Percentiles rank a stretch among this genome's conserved stretches.
These are phyloP conservation scores for Orthonevra nobilis DNA, from an alignment of 2,888 invertebrate species.

Conservation along the genomic window DNA sequence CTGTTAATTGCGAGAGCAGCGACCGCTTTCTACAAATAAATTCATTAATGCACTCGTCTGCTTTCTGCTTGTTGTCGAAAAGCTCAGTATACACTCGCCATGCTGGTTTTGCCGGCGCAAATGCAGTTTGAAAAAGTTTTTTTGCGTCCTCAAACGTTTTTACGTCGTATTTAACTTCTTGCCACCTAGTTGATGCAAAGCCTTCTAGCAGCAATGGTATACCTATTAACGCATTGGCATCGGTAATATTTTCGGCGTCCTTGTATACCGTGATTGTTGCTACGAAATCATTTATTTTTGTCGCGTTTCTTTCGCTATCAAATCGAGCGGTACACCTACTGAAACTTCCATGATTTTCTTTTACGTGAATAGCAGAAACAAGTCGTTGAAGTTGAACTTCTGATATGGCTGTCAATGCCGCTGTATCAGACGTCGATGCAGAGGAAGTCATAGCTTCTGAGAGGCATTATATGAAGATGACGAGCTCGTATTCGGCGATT, in stretches of 20 bases:
- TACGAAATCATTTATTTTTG: background rate
- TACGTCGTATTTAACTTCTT: constrained; percentile 2
- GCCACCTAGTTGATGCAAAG: constrained; percentile 3
- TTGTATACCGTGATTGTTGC: background rate
- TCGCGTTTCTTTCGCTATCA: background rate
- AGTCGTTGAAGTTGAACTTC: background rate
- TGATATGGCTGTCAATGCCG: background rate
- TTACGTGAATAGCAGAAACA: background rate
- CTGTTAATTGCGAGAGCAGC: background rate
- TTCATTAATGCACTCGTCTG: background rate
- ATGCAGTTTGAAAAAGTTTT: background rate
- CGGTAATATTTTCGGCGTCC: background rate
- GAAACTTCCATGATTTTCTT: background rate
- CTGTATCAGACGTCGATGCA: too few relatives aligned
- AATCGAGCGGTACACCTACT: background rate
- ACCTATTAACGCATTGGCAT: background rate
- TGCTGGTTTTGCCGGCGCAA: constrained; percentile 13
- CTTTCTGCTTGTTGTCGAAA: background rate
- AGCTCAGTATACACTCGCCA: constrained; percentile 13
- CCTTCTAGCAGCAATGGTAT: background rate
- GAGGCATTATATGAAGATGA: too few relatives aligned
- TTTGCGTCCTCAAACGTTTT: constrained; percentile 10
- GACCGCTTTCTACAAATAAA: background rate
- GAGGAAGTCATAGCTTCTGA: too few relatives aligned
- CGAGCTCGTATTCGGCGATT: too few relatives aligned